These are phyloP conservation scores for Nesidiocoris tenuis DNA, from an alignment of 2,888 invertebrate species.

Conservation along the genomic window DNA sequence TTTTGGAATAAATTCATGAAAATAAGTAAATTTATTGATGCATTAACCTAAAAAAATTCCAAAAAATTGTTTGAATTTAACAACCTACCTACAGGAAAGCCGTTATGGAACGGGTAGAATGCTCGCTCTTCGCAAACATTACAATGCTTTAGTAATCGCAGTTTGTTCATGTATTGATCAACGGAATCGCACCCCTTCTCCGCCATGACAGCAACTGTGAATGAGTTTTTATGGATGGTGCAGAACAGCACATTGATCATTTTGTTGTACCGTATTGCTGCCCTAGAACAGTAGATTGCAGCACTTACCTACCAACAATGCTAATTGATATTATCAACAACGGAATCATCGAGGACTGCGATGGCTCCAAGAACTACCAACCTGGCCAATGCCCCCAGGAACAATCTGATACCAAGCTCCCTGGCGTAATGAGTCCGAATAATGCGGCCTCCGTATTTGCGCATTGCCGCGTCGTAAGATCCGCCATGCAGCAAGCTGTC, in stretches of 20 bases:
- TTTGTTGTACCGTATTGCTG: constrained; percentile 52
- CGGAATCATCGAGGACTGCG: too few species aligned
- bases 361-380: too few species aligned
- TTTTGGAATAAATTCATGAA: constrained; percentile 1
- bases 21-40: too few species aligned
- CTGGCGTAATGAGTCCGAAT: constrained; percentile 51
- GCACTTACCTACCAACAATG: too few species aligned
- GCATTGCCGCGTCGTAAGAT: constrained; percentile 51
- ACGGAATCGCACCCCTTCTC: constrained; percentile 51
- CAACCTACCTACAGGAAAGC: constrained; percentile 50
- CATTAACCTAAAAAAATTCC: too few species aligned
- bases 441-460: constrained; percentile 52
- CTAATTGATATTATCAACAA: too few species aligned
- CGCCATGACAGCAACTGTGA: constrained; percentile 51
- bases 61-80: too few species aligned
- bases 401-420: constrained; percentile 52
- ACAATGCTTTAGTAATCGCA: constrained; percentile 51
- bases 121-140: constrained; percentile 52
- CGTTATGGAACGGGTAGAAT: constrained; percentile 51
- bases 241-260: constrained; percentile 51
- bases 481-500: constrained; percentile 52
- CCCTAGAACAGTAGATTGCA: constrained; percentile 49
- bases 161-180: constrained; percentile 50
- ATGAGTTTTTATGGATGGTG: constrained; percentile 50
- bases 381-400: constrained; percentile 52